phyloP scores from a whole-genome alignment of 2,888 invertebrate species.

The Panzeria rudis region DNA sequence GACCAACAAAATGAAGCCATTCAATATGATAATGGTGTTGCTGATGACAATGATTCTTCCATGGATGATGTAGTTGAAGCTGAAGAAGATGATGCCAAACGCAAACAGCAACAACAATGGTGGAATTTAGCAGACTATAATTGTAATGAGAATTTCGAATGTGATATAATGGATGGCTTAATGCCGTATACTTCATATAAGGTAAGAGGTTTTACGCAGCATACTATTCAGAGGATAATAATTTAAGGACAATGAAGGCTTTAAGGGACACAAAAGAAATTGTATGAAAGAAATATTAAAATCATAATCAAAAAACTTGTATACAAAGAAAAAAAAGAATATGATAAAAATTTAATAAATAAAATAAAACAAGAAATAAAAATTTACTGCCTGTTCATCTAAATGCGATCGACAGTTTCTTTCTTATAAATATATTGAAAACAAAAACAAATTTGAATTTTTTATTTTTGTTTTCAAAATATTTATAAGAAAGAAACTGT shows the following conservation, averaged over 20 bases:
- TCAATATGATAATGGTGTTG: constrained; percentile 85
- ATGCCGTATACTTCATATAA: constrained; percentile 95
- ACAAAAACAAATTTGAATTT: no score
- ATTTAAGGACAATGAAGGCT: neutral
- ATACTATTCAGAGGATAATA: neutral
- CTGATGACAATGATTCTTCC: constrained; percentile 91
- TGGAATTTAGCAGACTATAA: constrained; percentile 85
- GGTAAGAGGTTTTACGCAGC: constrained; percentile 84
- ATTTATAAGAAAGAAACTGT: neutral
- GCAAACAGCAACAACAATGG: constrained; percentile 85
- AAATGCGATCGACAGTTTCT: no score
- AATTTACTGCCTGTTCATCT: no score
- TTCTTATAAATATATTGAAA: no score
- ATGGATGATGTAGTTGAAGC: constrained; percentile 83
- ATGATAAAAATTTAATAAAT: no score
- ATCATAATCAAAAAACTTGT: neutral
- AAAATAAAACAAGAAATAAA: no score
- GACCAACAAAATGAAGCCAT: constrained; percentile 69
- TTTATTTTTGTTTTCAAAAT: no score
- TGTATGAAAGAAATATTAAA: neutral
- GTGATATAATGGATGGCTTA: constrained; percentile 89
- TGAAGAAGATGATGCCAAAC: neutral
- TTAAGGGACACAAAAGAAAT: neutral
- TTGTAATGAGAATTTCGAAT: constrained; percentile 87
- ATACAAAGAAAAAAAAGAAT: no score